phyloP scores from a whole-genome alignment of 1,140 invertebrate genomes.

The Dreissena polymorpha region DNA sequence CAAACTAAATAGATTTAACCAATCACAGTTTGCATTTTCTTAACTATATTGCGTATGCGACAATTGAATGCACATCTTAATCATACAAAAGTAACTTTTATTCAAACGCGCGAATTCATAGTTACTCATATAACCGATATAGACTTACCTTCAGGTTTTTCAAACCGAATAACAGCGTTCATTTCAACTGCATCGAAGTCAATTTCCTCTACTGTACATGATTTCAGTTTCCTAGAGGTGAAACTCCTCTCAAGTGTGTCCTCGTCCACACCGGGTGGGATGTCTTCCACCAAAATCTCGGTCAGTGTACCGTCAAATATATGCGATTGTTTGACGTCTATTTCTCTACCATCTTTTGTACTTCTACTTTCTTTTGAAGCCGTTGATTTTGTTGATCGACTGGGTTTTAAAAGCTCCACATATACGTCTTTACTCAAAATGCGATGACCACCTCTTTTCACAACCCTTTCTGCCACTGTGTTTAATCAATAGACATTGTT shows the following conservation, averaged over 20 bases:
- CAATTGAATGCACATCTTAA: too few relatives aligned
- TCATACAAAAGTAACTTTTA: not conserved
- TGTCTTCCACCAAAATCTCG: not conserved
- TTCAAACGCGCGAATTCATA: not conserved
- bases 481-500: too few relatives aligned
- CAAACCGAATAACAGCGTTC: not conserved
- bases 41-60: too few relatives aligned
- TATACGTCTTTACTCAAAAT: too few relatives aligned
- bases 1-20: too few relatives aligned
- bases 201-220: not conserved
- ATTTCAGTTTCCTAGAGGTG: not conserved
- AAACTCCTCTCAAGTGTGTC: not conserved
- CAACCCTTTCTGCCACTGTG: too few relatives aligned
- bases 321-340: too few relatives aligned
- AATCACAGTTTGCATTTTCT: not conserved
- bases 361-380: too few relatives aligned
- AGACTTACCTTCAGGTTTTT: not conserved
- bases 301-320: not conserved
- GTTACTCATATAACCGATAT: not conserved
- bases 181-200: not conserved
- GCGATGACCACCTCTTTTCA: too few relatives aligned
- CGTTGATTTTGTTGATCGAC: too few relatives aligned
- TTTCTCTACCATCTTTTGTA: too few relatives aligned
- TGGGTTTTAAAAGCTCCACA: too few relatives aligned
- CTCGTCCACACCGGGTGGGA: not conserved